A percentile compares a stretch with the other conserved stretches of the same genome.
These are phyloP conservation scores for Nasua narica DNA, from an alignment of 2,797 vertebrate genomes.

Conservation along the genomic window DNA sequence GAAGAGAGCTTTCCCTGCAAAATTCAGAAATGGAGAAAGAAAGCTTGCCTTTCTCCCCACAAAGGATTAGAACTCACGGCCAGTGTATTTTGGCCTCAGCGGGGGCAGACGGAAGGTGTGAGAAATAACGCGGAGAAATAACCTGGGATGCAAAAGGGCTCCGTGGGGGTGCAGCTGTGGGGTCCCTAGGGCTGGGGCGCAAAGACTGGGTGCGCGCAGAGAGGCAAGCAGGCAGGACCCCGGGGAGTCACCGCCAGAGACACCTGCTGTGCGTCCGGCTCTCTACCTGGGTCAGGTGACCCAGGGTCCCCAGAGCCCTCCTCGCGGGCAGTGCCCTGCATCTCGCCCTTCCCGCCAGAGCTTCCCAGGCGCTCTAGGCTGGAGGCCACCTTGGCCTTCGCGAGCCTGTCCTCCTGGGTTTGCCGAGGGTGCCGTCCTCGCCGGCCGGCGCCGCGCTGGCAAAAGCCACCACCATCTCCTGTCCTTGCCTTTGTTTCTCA, in stretches of 20 bases:
- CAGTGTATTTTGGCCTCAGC: conserved; percentile 41
- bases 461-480: accelerated
- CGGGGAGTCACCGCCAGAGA: neutral
- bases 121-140: conserved; percentile 75
- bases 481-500: neutral
- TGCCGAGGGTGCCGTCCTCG: accelerated
- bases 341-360: neutral
- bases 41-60: conserved; percentile 13
- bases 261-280: accelerated
- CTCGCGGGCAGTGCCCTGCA: neutral
- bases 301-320: accelerated
- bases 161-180: conserved; percentile 54
- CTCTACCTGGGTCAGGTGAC: accelerated
- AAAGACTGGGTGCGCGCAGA: neutral
- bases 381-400: neutral
- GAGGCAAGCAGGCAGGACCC: accelerated
- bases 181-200: conserved; percentile 27
- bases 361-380: neutral
- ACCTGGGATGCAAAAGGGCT: conserved; percentile 74
- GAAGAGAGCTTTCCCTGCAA: neutral
- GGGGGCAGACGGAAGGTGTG: conserved; percentile 69
- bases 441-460: accelerated
- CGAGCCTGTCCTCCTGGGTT: neutral
- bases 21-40: neutral
- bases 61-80: conserved; percentile 52